Conservation (phyloP, 2,888 invertebrate genomes). For the Gonocerus acuteangulatus region DNA sequence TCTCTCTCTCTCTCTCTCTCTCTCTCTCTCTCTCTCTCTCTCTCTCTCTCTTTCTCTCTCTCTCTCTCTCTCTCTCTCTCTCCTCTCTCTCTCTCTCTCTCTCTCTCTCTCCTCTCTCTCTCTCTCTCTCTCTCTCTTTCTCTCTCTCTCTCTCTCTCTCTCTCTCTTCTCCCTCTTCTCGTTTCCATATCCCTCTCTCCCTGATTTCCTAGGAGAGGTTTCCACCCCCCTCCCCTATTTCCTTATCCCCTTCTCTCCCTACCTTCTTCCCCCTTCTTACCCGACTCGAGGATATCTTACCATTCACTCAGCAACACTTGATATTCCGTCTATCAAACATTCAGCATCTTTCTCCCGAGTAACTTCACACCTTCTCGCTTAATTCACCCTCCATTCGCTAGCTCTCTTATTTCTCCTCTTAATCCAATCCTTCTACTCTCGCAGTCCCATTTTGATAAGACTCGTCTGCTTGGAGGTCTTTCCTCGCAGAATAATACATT, state of each 20-base stretch:
- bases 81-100: constrained; percentile 9
- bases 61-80: background rate
- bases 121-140: constrained; percentile 21
- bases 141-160: constrained; percentile 11
- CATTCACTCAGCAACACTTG: background rate
- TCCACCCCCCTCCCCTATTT: background rate
- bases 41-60: constrained; percentile 5
- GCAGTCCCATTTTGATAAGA: no score
- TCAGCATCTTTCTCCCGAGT: no score
- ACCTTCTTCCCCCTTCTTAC: background rate
- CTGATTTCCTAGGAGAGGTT: no score
- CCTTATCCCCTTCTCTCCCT: constrained; percentile 16
- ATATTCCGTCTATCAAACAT: no score
- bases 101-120: constrained; percentile 18
- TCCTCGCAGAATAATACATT: no score
- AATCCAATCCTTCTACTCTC: no score
- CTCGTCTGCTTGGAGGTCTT: no score
- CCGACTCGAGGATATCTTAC: constrained; percentile 6
- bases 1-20: constrained; percentile 5
- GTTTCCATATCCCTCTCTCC: constrained; percentile 3
- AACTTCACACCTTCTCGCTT: no score
- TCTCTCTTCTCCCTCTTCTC: constrained; percentile 13
- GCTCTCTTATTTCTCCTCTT: no score
- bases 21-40: constrained; percentile 5
- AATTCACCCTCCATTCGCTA: no score